phyloP scores from a whole-genome alignment of 1,140 invertebrate species.

The Hetaerina americana region DNA sequence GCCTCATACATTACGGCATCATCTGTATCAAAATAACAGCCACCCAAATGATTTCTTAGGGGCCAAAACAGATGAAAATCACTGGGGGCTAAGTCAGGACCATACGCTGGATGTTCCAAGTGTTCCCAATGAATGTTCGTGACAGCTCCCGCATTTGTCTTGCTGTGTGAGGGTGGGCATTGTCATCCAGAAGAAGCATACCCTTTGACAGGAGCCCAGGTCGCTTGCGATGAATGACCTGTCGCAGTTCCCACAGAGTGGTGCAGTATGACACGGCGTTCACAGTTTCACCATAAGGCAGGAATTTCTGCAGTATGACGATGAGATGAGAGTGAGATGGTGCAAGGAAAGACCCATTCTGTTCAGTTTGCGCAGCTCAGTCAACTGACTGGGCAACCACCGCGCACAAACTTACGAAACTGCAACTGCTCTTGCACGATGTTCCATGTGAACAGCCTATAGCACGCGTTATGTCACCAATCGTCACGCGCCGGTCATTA shows the following conservation, averaged over 20 bases:
- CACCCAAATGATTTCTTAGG: conserved; percentile 5
- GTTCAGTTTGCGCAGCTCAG: not conserved
- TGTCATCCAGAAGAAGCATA: not conserved
- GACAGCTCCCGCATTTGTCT: not conserved
- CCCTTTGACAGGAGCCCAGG: not conserved
- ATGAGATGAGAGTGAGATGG: not conserved
- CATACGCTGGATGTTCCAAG: not conserved
- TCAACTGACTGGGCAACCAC: too few relatives aligned
- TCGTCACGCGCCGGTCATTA: not conserved
- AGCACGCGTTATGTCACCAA: not conserved
- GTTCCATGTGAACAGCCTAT: not conserved
- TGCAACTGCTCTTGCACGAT: not conserved
- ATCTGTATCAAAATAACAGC: too few relatives aligned
- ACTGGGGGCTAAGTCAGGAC: not conserved
- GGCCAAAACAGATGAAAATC: conserved; percentile 9
- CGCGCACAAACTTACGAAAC: not conserved
- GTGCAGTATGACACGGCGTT: not conserved
- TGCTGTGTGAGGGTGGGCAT: not conserved
- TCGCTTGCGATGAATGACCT: not conserved
- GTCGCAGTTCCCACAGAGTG: not conserved
- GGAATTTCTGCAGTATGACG: not conserved
- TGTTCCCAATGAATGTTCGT: not conserved
- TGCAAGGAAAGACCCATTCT: not conserved
- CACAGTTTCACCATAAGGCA: not conserved
- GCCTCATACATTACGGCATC: too few relatives aligned